These are phyloP conservation scores for Sphaerodactylus townsendi DNA, from an alignment of 2,113 vertebrate genomes.

Conservation along the genomic window DNA sequence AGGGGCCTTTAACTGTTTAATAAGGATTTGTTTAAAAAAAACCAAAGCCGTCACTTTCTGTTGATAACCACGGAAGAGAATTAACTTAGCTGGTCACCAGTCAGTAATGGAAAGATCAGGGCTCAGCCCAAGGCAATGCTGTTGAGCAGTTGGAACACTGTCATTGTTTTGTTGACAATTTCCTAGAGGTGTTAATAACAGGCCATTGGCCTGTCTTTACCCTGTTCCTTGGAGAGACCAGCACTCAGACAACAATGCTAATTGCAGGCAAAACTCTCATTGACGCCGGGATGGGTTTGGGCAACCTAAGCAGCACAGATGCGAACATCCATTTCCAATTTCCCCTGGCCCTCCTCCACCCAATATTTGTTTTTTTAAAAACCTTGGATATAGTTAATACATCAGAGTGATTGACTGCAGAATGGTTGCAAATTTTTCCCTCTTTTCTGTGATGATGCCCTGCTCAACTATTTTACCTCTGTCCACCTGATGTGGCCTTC, in stretches of 20 bases:
- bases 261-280: background rate
- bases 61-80: background rate
- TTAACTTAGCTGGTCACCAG: background rate
- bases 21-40: slow-evolving; percentile 2
- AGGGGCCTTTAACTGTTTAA: slow-evolving; percentile 15
- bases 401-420: background rate
- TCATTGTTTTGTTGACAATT: background rate
- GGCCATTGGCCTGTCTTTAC: background rate
- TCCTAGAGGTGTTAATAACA: background rate
- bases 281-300: background rate
- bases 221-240: background rate
- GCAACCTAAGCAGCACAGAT: background rate
- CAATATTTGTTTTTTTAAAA: background rate
- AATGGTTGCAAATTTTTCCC: accelerated
- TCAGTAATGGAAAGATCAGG: slow-evolving; percentile 2
- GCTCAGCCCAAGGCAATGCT: background rate
- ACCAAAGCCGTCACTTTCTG: background rate
- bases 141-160: background rate
- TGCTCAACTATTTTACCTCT: no score
- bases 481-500: no score
- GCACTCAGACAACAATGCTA: background rate
- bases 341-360: no score
- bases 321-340: background rate
- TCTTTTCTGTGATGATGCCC: background rate
- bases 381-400: background rate